These are phyloP conservation scores for Scaptomyza polygonia DNA, from an alignment of 2,888 invertebrate species.

Conservation along the genomic window DNA sequence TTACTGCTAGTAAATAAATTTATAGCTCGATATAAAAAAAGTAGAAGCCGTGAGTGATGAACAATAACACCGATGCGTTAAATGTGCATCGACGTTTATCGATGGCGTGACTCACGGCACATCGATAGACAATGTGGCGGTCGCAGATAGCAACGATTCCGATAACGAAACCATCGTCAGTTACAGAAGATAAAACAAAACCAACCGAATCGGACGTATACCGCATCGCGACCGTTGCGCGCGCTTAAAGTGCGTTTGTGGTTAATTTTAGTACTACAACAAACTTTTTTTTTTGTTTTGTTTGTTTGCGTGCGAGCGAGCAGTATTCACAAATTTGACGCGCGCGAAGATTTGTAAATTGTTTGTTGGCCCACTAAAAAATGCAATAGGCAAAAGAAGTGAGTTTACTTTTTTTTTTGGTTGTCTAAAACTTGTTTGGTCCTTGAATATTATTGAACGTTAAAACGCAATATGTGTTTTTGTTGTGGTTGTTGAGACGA, in stretches of 20 bases:
- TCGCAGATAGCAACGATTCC: background rate
- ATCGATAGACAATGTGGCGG: conserved; percentile 25
- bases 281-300: conserved; percentile 26
- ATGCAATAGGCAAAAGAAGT: conserved; percentile 30
- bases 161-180: conserved; percentile 34
- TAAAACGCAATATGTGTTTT: background rate
- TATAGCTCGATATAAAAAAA: conserved; percentile 33
- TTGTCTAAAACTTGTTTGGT: background rate
- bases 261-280: conserved; percentile 1
- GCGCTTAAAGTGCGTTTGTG: conserved; percentile 38
- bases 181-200: conserved; percentile 45
- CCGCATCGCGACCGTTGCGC: conserved; percentile 43
- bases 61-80: conserved; percentile 8
- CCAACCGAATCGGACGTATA: conserved; percentile 42
- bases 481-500: conserved; percentile 6
- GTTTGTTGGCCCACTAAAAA: conserved; percentile 16
- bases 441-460: background rate
- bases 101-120: conserved; percentile 1
- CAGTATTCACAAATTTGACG: conserved; percentile 6
- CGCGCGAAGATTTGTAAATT: conserved; percentile 28
- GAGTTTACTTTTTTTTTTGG: conserved; percentile 27
- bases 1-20: conserved; percentile 31
- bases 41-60: conserved; percentile 41
- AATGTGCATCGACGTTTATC: background rate
- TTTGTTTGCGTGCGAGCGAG: conserved; percentile 7